Base-by-base conservation (phyloP, 1,140 invertebrate species). In the Arion vulgaris region DNA sequence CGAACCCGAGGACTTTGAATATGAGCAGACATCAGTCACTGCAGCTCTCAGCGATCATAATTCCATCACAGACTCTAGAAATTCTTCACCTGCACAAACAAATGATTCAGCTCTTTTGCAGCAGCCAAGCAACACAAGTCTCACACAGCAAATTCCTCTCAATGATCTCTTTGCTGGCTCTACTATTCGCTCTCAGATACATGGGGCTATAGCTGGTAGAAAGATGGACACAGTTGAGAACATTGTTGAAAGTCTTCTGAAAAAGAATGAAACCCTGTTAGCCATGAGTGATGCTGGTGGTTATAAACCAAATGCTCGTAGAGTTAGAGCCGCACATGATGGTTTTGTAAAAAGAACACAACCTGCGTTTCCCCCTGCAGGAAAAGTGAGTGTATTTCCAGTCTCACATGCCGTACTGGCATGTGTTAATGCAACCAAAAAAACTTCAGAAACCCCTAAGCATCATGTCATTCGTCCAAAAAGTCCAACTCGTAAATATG, bases 201-300 rank as follows among this genome's bases (percentile, higher is more conserved):
- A 74, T 19, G 71, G 69, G 5, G 69, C 80, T 38, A 74, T 53
- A 23, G 69, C 39, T 13, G 51, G 80, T 28, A 81, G 69, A 57
- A 81, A 81, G 34, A 81, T 74, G 69, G 71, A 81, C 51, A 57
- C 80, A 69, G 78, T 88, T 0, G 78, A 83, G 45, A 86, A 81
- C 80, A 86, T 90, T n/a, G 85, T 90, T 26, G 88, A 90, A 68
- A 73, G 84, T 36, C 76, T 90, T 32, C 68, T 89, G 26, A 83
- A 86, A 41, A 87, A 87, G 82, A 89, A 89, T 85, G 86, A 89
- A 74, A 73, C 83, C 26, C 17, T 89, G 28, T 81, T 90, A 11
- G 83, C 86, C 17, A 76, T 88, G 66, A 87, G 84, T 79, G 86
- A 89, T 83, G 80, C 85, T n/a, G 53, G 76, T 19, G 72, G 81